phyloP scores from a whole-genome alignment of 2,888 invertebrate genomes.

The Euproctis similis region DNA sequence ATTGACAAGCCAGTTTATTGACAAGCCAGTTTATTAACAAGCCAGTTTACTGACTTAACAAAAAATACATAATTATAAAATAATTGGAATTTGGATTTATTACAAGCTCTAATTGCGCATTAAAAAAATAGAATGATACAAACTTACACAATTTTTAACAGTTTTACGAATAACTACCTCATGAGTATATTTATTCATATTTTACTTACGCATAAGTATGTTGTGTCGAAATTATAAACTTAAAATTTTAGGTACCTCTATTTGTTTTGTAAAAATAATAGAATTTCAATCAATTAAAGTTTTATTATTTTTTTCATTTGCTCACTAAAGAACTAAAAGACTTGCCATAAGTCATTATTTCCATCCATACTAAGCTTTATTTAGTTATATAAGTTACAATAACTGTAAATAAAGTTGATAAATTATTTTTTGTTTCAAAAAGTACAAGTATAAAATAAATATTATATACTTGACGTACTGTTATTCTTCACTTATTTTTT shows the following conservation, averaged over 20 bases:
- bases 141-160: no score
- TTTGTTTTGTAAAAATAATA: no score
- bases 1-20: no score
- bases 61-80: no score
- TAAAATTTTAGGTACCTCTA: no score
- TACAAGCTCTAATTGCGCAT: no score
- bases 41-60: no score
- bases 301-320: conserved; percentile 5
- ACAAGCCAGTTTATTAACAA: no score
- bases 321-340: conserved; percentile 18
- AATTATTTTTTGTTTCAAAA: conserved; percentile 22
- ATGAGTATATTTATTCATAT: conserved; percentile 19
- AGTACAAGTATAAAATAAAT: conserved; percentile 18
- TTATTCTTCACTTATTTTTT: conserved; percentile 7
- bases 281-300: no score
- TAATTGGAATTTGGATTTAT: no score
- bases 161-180: conserved; percentile 44
- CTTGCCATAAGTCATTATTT: conserved; percentile 21
- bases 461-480: conserved; percentile 7
- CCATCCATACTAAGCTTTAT: conserved; percentile 61
- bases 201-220: conserved; percentile 5
- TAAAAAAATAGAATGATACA: no score
- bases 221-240: no score
- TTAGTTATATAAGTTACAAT: conserved; percentile 41
- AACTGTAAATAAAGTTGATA: conserved; percentile 34